These are phyloP conservation scores for Anastrepha obliqua DNA, from an alignment of 1,140 invertebrate species.

Conservation along the genomic window DNA sequence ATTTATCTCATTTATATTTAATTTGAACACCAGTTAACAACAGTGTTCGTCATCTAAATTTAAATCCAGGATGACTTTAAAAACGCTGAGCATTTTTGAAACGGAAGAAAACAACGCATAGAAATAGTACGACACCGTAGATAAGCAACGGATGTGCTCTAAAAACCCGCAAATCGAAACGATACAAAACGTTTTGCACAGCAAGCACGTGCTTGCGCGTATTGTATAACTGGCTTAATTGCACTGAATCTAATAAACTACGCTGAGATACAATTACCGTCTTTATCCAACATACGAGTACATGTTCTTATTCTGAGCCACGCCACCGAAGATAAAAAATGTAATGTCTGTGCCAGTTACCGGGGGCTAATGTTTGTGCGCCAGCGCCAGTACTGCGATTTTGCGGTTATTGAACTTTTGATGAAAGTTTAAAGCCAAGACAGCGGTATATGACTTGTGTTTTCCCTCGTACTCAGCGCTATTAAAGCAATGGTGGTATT, in stretches of 20 bases:
- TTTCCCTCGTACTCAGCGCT: neutral
- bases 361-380: neutral
- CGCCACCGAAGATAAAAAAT: neutral
- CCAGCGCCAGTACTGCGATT: neutral
- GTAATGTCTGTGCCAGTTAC: neutral
- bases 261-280: neutral
- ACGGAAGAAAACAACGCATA: too few species aligned
- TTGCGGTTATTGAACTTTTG: conserved; percentile 1
- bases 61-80: too few species aligned
- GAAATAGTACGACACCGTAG: too few species aligned
- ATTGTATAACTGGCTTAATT: too few species aligned
- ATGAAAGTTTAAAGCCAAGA: neutral
- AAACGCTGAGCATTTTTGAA: too few species aligned
- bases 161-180: too few species aligned
- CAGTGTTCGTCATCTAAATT: too few species aligned
- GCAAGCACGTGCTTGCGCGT: too few species aligned
- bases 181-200: too few species aligned
- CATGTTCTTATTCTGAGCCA: neutral
- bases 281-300: neutral
- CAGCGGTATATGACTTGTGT: neutral
- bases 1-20: too few species aligned
- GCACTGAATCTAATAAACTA: neutral
- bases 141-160: too few species aligned
- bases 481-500: neutral
- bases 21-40: too few species aligned